Evolutionary conservation across 2,888 invertebrate species (phyloP).

Genomic region (Uropetala carovei): DNA sequence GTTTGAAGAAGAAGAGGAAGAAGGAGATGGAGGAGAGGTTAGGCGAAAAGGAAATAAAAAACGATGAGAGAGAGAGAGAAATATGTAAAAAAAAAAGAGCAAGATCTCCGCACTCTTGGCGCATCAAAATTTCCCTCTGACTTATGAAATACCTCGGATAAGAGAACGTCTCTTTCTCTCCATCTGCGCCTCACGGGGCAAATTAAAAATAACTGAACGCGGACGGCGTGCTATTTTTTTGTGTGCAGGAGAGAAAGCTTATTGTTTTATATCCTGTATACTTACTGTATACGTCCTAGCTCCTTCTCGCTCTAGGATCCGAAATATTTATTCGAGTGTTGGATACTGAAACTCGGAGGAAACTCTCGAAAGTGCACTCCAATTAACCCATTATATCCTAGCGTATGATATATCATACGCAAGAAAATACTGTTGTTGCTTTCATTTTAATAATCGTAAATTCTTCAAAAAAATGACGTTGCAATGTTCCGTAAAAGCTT

Average conservation of each 20-base stretch:
- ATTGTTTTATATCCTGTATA: not conserved
- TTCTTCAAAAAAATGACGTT: too few species aligned
- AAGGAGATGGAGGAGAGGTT: not conserved
- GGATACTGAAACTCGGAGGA: not conserved
- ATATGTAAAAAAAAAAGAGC: too few species aligned
- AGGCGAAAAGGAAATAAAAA: too few species aligned
- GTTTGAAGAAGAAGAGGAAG: not conserved
- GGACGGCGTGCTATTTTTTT: not conserved
- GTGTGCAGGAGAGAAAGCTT: not conserved
- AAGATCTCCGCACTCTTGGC: not conserved
- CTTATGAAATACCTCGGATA: constrained; percentile 1
- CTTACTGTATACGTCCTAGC: not conserved
- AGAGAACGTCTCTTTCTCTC: not conserved
- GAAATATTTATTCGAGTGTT: not conserved
- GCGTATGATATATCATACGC: too few species aligned
- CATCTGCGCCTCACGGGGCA: not conserved
- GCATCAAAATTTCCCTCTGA: constrained; percentile 32
- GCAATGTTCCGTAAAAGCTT: too few species aligned
- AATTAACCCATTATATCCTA: not conserved
- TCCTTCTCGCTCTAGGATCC: not conserved
- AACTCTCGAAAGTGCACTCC: not conserved
- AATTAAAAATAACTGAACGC: not conserved
- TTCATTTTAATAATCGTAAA: too few species aligned
- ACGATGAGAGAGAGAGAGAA: too few species aligned
- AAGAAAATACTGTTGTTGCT: too few species aligned